These are phyloP conservation scores for Oxytorus armatus DNA, from an alignment of 2,888 invertebrate genomes.

Conservation along the genomic window DNA sequence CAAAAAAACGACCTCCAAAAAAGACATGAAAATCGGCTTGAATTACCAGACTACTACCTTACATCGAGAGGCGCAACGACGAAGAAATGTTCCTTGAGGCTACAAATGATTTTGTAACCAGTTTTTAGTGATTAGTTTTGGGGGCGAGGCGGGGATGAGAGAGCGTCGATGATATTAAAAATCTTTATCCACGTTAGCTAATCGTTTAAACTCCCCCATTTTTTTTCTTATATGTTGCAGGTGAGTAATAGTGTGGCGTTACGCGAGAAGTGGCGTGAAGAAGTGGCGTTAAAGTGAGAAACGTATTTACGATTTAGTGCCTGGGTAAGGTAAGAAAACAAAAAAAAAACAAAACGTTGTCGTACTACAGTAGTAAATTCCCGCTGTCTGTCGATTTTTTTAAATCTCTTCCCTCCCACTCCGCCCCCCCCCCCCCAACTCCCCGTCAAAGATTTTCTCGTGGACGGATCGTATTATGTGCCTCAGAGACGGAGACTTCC, in stretches of 20 bases:
- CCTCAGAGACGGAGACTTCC: conserved; percentile 51
- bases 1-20: too few species aligned
- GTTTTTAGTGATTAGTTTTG: too few species aligned
- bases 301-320: conserved; percentile 43
- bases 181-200: conserved; percentile 22
- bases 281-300: conserved; percentile 37
- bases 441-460: conserved; percentile 35
- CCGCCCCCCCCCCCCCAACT: conserved; percentile 14
- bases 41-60: too few species aligned
- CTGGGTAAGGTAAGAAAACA: conserved; percentile 40
- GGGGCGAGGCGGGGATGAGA: too few species aligned
- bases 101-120: too few species aligned
- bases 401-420: neutral
- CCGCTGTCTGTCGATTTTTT: conserved; percentile 1
- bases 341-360: conserved; percentile 32
- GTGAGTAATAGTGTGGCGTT: conserved; percentile 79
- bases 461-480: conserved; percentile 51
- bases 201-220: conserved; percentile 25
- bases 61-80: too few species aligned
- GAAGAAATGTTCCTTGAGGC: too few species aligned
- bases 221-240: conserved; percentile 74
- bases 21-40: too few species aligned
- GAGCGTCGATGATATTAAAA: neutral
- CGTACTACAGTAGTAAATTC: conserved; percentile 42
- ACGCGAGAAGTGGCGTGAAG: too few species aligned